Evolutionary conservation across 1,140 invertebrate genomes (phyloP).

Genomic region (Andricus grossulariae): DNA sequence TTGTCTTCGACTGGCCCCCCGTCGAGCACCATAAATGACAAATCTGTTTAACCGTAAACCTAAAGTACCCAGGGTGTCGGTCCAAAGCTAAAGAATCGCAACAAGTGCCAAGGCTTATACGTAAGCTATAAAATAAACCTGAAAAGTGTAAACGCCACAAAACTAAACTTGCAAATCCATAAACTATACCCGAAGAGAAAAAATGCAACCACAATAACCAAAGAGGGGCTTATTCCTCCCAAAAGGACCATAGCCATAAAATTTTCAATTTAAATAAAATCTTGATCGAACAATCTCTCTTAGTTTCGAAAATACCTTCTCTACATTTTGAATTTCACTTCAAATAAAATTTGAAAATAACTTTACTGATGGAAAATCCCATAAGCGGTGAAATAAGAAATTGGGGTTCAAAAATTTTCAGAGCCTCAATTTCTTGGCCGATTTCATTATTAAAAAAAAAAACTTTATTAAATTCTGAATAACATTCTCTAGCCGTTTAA

Average conservation of each 20-base stretch:
- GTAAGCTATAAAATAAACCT: conserved; percentile 20
- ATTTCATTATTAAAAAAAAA: too few species aligned
- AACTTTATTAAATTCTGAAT: too few species aligned
- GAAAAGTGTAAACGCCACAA: neutral
- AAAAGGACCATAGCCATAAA: conserved; percentile 3
- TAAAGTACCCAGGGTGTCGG: conserved; percentile 33
- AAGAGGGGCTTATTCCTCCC: neutral
- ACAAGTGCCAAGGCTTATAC: conserved; percentile 2
- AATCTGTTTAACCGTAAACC: conserved; percentile 51
- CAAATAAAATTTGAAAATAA: too few species aligned
- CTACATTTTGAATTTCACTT: neutral
- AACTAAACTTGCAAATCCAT: too few species aligned
- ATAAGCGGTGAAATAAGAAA: too few species aligned
- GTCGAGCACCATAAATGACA: conserved; percentile 51
- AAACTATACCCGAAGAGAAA: too few species aligned
- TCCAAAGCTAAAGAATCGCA: neutral
- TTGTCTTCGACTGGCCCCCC: conserved; percentile 46
- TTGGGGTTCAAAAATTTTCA: too few species aligned
- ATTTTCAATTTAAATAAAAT: neutral
- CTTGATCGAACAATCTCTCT: conserved; percentile 29
- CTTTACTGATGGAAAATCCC: too few species aligned
- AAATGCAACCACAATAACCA: too few species aligned
- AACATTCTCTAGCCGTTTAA: too few species aligned
- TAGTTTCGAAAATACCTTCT: conserved; percentile 19
- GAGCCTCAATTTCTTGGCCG: too few species aligned